A percentile compares a stretch with the other conserved stretches of the same genome.
phyloP scores from a whole-genome alignment of 2,113 vertebrate species.

The Cephalopterus ornatus region DNA sequence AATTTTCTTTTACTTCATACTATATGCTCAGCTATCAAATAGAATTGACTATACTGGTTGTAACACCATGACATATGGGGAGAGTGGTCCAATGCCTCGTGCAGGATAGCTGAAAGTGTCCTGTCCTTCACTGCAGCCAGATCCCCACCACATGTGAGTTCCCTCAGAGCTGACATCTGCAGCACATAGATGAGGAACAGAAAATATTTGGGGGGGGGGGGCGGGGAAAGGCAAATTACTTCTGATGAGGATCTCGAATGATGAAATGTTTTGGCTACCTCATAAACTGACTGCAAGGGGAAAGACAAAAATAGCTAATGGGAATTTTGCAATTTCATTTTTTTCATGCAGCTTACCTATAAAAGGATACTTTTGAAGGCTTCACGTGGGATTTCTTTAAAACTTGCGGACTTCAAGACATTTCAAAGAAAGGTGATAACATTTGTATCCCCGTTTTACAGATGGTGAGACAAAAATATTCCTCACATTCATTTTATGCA shows the following conservation, averaged over 20 bases:
- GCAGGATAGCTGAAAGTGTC: not conserved
- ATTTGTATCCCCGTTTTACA: not conserved
- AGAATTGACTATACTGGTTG: slow-evolving; percentile 46
- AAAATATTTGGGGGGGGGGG: not conserved
- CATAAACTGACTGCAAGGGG: not conserved
- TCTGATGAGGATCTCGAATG: not conserved
- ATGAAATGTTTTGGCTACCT: slow-evolving; percentile 4
- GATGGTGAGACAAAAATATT: not conserved
- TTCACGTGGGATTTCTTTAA: not conserved
- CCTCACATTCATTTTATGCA: not conserved
- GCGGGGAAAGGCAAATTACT: not conserved
- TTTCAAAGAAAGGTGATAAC: not conserved
- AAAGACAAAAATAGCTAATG: slow-evolving; percentile 5
- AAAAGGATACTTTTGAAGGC: not conserved
- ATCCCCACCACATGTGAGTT: not conserved
- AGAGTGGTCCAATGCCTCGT: not conserved
- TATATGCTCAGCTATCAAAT: slow-evolving; percentile 59
- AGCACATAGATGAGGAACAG: not conserved
- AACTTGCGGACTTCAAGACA: not conserved
- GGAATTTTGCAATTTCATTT: not conserved
- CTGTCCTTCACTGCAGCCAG: not conserved
- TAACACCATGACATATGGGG: slow-evolving; percentile 49
- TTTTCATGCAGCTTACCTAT: not conserved
- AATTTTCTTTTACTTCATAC: slow-evolving; percentile 63
- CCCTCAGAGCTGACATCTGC: slow-evolving; percentile 17